A percentile compares a stretch with the other conserved stretches of the same genome.
Evolutionary conservation across 2,113 vertebrate species (phyloP).

Genomic region (Miniopterus natalensis): DNA sequence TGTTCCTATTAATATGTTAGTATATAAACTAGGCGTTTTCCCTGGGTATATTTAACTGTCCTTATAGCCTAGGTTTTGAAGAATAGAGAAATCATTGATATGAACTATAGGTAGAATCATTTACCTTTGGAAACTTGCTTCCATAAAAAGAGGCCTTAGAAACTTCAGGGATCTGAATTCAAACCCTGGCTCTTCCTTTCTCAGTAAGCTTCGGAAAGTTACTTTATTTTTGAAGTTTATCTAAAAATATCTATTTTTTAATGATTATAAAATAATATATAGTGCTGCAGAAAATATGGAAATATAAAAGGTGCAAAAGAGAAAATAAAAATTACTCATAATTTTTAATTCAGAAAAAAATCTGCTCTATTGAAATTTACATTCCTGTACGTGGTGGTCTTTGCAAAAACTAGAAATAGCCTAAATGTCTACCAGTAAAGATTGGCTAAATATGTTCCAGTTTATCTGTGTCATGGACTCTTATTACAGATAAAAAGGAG

Average conservation of each 20-base stretch:
- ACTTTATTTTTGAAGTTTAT: conserved; percentile 45
- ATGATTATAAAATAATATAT: not conserved
- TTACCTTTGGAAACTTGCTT: conserved; percentile 17
- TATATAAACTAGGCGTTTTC: conserved; percentile 26
- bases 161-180: conserved; percentile 36
- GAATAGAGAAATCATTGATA: conserved; percentile 8
- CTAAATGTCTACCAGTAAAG: not conserved
- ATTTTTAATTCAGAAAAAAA: conserved; percentile 54
- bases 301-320: not conserved
- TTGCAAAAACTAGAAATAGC: conserved; percentile 3
- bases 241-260: conserved; percentile 17
- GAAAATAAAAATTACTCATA: conserved; percentile 7
- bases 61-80: not conserved
- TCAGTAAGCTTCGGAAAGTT: not conserved
- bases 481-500: not conserved
- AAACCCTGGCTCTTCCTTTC: not conserved
- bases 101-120: conserved; percentile 21
- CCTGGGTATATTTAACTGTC: not conserved
- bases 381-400: not conserved
- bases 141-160: not conserved
- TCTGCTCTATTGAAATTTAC: not conserved
- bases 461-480: not conserved
- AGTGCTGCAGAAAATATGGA: conserved; percentile 2
- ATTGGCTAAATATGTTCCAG: not conserved
- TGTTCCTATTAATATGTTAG: conserved; percentile 29